Conservation (phyloP, 2,888 invertebrate genomes). For the Drosophila borealis region DNA sequence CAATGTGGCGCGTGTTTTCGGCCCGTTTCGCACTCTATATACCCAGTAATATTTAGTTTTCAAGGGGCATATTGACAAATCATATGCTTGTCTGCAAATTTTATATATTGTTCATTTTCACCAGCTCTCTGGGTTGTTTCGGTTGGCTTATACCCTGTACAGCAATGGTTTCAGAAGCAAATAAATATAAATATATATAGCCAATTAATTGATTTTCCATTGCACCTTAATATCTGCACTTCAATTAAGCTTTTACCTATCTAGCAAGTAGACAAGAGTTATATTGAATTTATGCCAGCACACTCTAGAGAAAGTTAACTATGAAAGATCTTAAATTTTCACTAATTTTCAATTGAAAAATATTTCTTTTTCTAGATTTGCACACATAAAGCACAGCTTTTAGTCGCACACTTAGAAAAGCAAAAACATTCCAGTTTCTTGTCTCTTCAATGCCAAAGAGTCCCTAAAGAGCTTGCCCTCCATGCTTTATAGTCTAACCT, state of each 20-base stretch:
- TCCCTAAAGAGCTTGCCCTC: conserved; percentile 30
- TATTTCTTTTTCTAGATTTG: not conserved
- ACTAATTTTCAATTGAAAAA: too few relatives aligned
- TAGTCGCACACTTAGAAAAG: conserved; percentile 3
- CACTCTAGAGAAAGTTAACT: too few relatives aligned
- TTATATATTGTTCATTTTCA: not conserved
- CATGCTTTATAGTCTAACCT: not conserved
- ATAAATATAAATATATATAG: not conserved
- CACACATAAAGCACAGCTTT: conserved; percentile 9
- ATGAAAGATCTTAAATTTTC: not conserved
- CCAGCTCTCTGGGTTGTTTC: too few relatives aligned
- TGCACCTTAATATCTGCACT: too few relatives aligned
- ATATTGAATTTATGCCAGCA: not conserved
- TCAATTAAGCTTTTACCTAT: not conserved
- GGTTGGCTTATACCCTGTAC: too few relatives aligned
- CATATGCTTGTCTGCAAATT: not conserved
- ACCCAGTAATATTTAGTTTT: conserved; percentile 14
- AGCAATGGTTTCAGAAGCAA: not conserved
- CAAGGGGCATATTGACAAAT: conserved; percentile 1
- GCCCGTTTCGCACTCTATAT: conserved; percentile 9
- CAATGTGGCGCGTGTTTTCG: conserved; percentile 40
- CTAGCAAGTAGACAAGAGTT: not conserved
- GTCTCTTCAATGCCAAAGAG: conserved; percentile 34
- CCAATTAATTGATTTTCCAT: too few relatives aligned
- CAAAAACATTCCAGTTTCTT: conserved; percentile 11